These are phyloP conservation scores for Tiliacea citrago DNA, from an alignment of 2,888 invertebrate species.

Conservation along the genomic window DNA sequence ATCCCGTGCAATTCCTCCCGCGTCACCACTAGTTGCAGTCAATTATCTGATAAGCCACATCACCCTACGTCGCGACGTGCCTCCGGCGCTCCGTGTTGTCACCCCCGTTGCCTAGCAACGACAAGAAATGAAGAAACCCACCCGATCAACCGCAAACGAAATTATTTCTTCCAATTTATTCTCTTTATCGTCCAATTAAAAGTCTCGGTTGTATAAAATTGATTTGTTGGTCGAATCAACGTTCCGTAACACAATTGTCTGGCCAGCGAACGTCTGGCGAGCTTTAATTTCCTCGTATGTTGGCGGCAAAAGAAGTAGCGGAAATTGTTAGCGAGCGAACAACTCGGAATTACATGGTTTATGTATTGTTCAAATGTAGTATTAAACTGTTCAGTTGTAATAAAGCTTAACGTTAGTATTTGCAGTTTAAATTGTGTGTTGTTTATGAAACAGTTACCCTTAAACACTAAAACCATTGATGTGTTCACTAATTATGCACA, in stretches of 20 bases:
- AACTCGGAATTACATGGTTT: slow-evolving; percentile 41
- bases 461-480: slow-evolving; percentile 58
- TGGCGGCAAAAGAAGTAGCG: slow-evolving; percentile 40
- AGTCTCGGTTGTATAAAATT: slow-evolving; percentile 75
- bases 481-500: slow-evolving; percentile 65
- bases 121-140: slow-evolving; percentile 63
- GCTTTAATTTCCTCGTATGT: slow-evolving; percentile 68
- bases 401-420: slow-evolving; percentile 25
- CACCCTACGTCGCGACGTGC: slow-evolving; percentile 69
- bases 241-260: slow-evolving; percentile 81
- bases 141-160: slow-evolving; percentile 75
- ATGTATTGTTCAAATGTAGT: slow-evolving; percentile 43
- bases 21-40: slow-evolving; percentile 79
- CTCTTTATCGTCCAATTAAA: slow-evolving; percentile 74
- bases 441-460: slow-evolving; percentile 45
- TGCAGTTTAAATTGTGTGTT: slow-evolving; percentile 24
- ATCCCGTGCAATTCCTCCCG: slow-evolving; percentile 69
- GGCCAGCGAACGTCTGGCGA: slow-evolving; percentile 72
- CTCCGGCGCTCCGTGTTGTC: slow-evolving; percentile 67
- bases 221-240: slow-evolving; percentile 79
- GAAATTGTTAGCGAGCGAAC: slow-evolving; percentile 49
- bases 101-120: slow-evolving; percentile 72
- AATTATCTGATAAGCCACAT: slow-evolving; percentile 87
- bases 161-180: slow-evolving; percentile 77
- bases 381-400: slow-evolving; percentile 27